Conservation (phyloP, 2,113 vertebrate genomes). For the Gobio gobio region DNA sequence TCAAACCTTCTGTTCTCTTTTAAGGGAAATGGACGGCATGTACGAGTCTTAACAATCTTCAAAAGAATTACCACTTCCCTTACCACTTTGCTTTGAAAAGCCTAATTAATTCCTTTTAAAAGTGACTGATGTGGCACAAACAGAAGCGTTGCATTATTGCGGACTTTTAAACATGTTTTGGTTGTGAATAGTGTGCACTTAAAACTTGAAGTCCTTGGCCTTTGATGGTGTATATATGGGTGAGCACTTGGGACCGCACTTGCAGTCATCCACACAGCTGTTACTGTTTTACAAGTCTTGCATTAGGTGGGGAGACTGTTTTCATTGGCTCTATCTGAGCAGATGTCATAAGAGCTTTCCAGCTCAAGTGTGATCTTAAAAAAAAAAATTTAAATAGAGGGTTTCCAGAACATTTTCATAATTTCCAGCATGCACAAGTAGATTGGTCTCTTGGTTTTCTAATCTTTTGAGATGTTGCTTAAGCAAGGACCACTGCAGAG, state of each 20-base stretch:
- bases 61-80: neutral
- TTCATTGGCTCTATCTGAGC: constrained; percentile 10
- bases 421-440: constrained; percentile 1
- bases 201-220: neutral
- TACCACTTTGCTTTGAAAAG: neutral
- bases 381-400: neutral
- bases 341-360: constrained; percentile 24
- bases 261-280: neutral
- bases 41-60: neutral
- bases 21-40: neutral
- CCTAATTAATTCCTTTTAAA: neutral
- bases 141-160: neutral
- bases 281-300: neutral
- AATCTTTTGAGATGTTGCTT: neutral
- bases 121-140: neutral
- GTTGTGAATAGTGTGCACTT: neutral
- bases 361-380: constrained; percentile 32
- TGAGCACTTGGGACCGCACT: neutral
- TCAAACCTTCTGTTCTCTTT: neutral
- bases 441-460: neutral
- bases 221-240: neutral
- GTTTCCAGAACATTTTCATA: constrained; percentile 27
- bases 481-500: neutral
- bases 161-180: neutral
- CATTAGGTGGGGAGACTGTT: constrained; percentile 3